Percentiles rank a stretch among this genome's conserved stretches.
Evolutionary conservation across 2,113 vertebrate species (phyloP).

Genomic region (Motacilla tschutschensis): DNA sequence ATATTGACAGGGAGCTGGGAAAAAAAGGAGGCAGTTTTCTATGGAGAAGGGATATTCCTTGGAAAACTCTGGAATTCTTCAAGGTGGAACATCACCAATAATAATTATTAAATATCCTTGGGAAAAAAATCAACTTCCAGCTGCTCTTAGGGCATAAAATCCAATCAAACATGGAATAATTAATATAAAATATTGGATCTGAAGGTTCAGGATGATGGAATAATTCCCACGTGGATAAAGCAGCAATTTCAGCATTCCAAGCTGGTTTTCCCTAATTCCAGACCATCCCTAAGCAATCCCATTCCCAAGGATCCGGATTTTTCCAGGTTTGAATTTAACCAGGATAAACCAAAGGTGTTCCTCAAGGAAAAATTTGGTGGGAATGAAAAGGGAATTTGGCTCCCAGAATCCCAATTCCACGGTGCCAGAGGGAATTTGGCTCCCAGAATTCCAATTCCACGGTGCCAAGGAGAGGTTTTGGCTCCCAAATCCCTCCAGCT

Average conservation of each 20-base stretch:
- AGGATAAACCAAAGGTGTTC: not conserved
- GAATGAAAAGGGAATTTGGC: not conserved
- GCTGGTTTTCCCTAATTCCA: not conserved
- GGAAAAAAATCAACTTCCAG: not conserved
- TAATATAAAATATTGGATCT: not conserved
- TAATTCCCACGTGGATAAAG: not conserved
- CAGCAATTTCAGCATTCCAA: not conserved
- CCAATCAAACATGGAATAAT: rapidly evolving
- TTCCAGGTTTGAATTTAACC: not conserved
- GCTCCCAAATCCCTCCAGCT: not conserved
- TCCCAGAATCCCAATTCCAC: not conserved
- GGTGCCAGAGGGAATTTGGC: no score
- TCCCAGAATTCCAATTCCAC: not conserved
- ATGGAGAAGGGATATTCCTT: not conserved
- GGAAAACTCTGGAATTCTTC: not conserved
- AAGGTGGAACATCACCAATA: not conserved
- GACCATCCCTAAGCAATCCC: not conserved
- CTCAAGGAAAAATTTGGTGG: not conserved
- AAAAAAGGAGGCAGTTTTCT: not conserved
- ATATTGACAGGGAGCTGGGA: not conserved
- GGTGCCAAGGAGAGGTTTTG: not conserved
- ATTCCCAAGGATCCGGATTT: not conserved
- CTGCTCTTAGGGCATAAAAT: not conserved
- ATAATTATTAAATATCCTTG: not conserved
- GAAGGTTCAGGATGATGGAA: not conserved